These are phyloP conservation scores for Pseudachorutes palmiensis DNA, from an alignment of 1,140 invertebrate species.

Conservation along the genomic window DNA sequence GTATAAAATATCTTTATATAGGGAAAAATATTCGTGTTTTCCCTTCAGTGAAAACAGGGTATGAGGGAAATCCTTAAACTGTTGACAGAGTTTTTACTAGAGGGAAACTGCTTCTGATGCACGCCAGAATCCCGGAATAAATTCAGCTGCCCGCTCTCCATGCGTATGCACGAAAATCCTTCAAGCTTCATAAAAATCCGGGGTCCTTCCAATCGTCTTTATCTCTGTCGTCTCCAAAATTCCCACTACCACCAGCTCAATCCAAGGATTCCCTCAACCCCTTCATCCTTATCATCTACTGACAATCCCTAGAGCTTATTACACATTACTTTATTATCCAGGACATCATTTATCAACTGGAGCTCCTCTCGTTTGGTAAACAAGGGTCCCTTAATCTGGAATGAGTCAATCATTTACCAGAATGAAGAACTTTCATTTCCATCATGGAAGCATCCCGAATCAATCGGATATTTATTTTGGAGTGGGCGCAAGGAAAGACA, in stretches of 20 bases:
- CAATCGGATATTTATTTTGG: background rate
- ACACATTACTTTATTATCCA: constrained; percentile 12
- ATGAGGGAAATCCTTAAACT: constrained; percentile 6
- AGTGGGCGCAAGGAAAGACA: background rate
- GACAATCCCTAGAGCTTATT: constrained; percentile 14
- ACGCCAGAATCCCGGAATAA: no score
- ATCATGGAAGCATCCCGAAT: no score
- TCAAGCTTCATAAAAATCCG: background rate
- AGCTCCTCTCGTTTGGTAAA: background rate
- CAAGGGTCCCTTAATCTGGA: background rate
- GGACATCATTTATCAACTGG: constrained; percentile 6
- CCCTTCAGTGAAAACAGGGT: background rate
- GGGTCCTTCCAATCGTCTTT: background rate
- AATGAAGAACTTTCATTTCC: no score
- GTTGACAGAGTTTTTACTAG: constrained; percentile 10
- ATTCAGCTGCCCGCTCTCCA: background rate
- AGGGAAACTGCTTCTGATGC: background rate
- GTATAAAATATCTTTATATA: background rate
- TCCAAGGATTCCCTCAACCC: background rate
- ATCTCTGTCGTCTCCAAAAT: background rate
- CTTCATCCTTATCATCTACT: constrained; percentile 19
- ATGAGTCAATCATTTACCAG: background rate
- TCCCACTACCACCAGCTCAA: background rate
- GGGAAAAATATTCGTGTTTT: constrained; percentile 1
- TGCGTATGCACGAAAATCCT: background rate